Evolutionary conservation across 1,140 invertebrate genomes (phyloP), one percentile per base, ranked within the genome.

Genomic region (Stegodyphus dumicola): DNA sequence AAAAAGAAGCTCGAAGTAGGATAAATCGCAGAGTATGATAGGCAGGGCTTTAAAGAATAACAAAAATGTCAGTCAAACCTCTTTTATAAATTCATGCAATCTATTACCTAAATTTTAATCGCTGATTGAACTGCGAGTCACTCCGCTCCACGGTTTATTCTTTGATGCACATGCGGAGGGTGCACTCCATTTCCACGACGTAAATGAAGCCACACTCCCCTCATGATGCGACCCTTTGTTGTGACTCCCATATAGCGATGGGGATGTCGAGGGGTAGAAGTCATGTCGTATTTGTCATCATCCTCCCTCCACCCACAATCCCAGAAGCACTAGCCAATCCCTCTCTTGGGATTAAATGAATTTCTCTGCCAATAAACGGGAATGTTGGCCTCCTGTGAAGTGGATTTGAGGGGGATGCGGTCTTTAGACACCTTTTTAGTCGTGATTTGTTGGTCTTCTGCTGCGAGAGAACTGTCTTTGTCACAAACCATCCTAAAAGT

Each of bases 201-300:
- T 48, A 69, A 69, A 69, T 78, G 75, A 66, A 53, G 64, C 48
- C 51, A 64, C 56, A 33, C 54, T 33, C 56, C 17, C 74, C 74
- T 60, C 52, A 52, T 52, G 9, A 54, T 56, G 73, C 53, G 60
- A 54, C 49, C 67, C 78, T 60, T 80, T 80, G 69, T 81, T 73
- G 67, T 73, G 69, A 70, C 67, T 79, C 52, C 77, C 49, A 77
- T 77, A 75, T 77, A 33, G 17, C 33, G 64, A 15, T n/a, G 15
- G 64, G 76, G 18, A 48, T 1, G 66, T 33, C 33, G 6, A 67
- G 69, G 78, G 69, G 18, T 49, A 56, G 54, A 73, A 81, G 78
- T 60, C 69, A 73, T 81, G 78, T 81, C 78, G 73, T 81, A 81
- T 81, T 81, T 81, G 78, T 81, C 78, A 81, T 81, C 78, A 33